Evolutionary conservation across 1,140 invertebrate species (phyloP), one percentile per base, ranked within the genome.

Genomic region (Zaprionus camerounensis): DNA sequence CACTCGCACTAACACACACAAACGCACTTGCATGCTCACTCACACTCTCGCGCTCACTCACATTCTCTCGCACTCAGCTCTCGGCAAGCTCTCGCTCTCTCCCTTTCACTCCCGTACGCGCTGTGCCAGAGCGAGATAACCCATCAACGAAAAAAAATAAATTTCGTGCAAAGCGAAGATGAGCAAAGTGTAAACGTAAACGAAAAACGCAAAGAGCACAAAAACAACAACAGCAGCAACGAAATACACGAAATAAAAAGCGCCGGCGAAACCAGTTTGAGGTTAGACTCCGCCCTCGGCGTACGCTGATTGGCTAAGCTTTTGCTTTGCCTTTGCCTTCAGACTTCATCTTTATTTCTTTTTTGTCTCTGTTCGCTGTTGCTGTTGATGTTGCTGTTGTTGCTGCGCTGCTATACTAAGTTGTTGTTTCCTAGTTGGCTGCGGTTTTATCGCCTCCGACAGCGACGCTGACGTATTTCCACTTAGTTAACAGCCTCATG

Each of bases 301-400:
- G 78, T 67, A 64, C 82, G 85, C 82, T 91, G 91, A 92, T 92
- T 92, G 91, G 91, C 85, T 92, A 90, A 90, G 86, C 86, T 88
- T 88, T 84, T 75, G 72, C 72, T 71, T 79, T 72, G 78, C 75
- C 71, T 71, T 80, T 73, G 67, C 76, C 59, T 65, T 65, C 76
- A 76, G 86, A 90, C 85, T 90, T 90, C 85, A 91, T 90, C 86
- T 90, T 88, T 80, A 81, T 87, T 78, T 74, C 22, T 68, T 82
- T 61, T n/a, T 61, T 64, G 70, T 63, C 64, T 78, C 46, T 20
- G 20, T 20, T 20, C 20, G 34, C 55, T 26, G 49, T 61, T 66
- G 62, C 58, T 62, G 59, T 68, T 85, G 76, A 78, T 67, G 57
- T 69, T 82, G 82, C 13, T 70, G 38, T 59, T 59, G 20, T 31